Evolutionary conservation across 2,797 vertebrate species (phyloP), one percentile per base, ranked within the genome.

Genomic region (Todus mexicanus): DNA sequence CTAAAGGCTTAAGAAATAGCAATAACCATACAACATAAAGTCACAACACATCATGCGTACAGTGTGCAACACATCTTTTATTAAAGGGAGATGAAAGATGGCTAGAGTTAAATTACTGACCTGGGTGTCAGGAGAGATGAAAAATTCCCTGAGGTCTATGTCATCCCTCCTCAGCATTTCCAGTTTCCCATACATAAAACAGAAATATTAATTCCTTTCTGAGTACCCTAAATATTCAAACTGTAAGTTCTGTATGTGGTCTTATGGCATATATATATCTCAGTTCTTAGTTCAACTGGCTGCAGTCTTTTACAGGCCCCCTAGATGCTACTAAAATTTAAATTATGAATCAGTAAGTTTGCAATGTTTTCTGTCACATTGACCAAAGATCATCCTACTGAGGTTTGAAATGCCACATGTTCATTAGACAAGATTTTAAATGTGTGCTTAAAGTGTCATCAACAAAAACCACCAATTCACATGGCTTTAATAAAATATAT

Each of bases 251-350:
- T 87, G 11, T 80, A 12, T 61, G 29, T 33, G 27, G 12, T 76
- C 43, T 64, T 56, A n/a, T 12, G 47, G 29, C 35, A 33, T 78
- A 35, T 57, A 40, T 53, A 37, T 51, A 38, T 51, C 48, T 81
- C 33, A 22, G 29, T 53, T 29, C 53, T 63, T 68, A 57, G 74
- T 65, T 85, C 53, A 84, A 29, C 51, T n/a, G 15, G 31, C 54
- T 85, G 59, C 57, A 87, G 13, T 78, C 43, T 95, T 90, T 73
- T 59, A 47, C 35, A 74, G 31, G 27, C 16, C 20, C 31, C 25
- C 57, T 85, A 78, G 65, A 45, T 87, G 56, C 59, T 93, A 76
- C 59, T 93, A 70, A 91, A 89, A 95, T 89, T 75, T 69, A 70
- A 93, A 85, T 86, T 78, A 90, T 37, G 45, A 77, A 90, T 76